Percentiles rank a stretch among this genome's conserved stretches.
Evolutionary conservation across 2,888 invertebrate species (phyloP).

Genomic region (Dolichomitus sp.): DNA sequence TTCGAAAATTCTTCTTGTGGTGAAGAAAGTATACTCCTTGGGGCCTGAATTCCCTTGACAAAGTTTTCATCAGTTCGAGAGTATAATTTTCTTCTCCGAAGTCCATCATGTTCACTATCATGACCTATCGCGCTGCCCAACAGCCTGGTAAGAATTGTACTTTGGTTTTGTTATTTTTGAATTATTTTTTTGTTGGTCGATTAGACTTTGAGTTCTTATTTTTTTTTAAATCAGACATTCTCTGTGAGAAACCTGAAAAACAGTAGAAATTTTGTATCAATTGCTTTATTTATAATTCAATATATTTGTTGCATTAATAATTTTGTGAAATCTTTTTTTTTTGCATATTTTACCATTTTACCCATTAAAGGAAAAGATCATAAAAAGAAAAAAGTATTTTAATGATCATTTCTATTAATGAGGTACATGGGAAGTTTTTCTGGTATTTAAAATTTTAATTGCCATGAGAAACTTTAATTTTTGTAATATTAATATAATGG

Average conservation of each 20-base stretch:
- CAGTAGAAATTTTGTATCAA: background rate
- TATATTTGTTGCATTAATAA: too few relatives aligned
- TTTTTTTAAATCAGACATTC: background rate
- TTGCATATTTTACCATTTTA: too few relatives aligned
- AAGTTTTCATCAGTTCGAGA: constrained; percentile 17
- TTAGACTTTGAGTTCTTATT: background rate
- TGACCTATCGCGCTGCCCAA: constrained; percentile 74
- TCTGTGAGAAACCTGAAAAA: background rate
- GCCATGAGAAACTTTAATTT: too few relatives aligned
- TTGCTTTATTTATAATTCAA: too few relatives aligned
- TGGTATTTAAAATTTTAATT: too few relatives aligned
- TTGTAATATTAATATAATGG: too few relatives aligned
- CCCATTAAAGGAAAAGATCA: too few relatives aligned
- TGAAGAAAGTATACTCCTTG: constrained; percentile 69
- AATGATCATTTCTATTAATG: too few relatives aligned
- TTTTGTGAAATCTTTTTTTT: too few relatives aligned
- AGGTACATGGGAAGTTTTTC: too few relatives aligned
- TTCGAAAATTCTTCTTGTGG: constrained; percentile 71
- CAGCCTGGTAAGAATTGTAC: constrained; percentile 71
- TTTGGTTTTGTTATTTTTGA: background rate
- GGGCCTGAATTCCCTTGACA: constrained; percentile 70
- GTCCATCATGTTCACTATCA: constrained; percentile 72
- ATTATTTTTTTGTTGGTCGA: background rate
- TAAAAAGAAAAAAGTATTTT: too few relatives aligned
- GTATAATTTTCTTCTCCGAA: constrained; percentile 26